These are phyloP conservation scores for Polypterus bichir DNA, from an alignment of 2,113 vertebrate species.

Conservation along the genomic window DNA sequence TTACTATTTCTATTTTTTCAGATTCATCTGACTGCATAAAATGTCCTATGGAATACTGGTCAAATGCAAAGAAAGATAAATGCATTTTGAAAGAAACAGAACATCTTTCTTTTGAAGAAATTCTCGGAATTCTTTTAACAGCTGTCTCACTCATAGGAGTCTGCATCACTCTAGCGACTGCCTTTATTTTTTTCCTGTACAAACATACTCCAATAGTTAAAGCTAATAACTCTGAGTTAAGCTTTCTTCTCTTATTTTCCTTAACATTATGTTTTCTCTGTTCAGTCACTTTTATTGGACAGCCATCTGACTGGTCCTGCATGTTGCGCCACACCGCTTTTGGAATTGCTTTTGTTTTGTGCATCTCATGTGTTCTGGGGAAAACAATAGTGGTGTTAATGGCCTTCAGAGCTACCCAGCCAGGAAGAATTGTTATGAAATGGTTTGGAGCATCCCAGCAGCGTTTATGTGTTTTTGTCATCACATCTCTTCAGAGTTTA, in stretches of 20 bases:
- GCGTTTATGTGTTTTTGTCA: neutral
- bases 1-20: neutral
- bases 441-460: slow-evolving; percentile 3
- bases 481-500: neutral
- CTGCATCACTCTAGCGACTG: neutral
- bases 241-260: slow-evolving; percentile 1
- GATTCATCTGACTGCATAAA: slow-evolving; percentile 1
- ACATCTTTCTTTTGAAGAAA: slow-evolving; percentile 1
- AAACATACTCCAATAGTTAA: neutral
- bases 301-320: slow-evolving; percentile 2
- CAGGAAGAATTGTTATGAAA: slow-evolving; percentile 1
- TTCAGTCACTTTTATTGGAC: slow-evolving; percentile 3
- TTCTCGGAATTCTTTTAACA: neutral
- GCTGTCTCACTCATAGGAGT: neutral
- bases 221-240: slow-evolving; percentile 5
- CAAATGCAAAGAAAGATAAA: neutral
- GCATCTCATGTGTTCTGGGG: slow-evolving; percentile 8
- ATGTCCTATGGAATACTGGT: slow-evolving; percentile 5
- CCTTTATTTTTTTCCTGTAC: neutral
- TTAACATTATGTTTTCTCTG: slow-evolving; percentile 1
- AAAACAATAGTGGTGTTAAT: slow-evolving; percentile 9
- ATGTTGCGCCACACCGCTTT: slow-evolving; percentile 6
- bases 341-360: slow-evolving; percentile 3
- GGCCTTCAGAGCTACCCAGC: slow-evolving; percentile 2
- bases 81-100: slow-evolving; percentile 1